Conservation (phyloP, 2,888 invertebrate genomes). For the Cryptocephalus moraei region DNA sequence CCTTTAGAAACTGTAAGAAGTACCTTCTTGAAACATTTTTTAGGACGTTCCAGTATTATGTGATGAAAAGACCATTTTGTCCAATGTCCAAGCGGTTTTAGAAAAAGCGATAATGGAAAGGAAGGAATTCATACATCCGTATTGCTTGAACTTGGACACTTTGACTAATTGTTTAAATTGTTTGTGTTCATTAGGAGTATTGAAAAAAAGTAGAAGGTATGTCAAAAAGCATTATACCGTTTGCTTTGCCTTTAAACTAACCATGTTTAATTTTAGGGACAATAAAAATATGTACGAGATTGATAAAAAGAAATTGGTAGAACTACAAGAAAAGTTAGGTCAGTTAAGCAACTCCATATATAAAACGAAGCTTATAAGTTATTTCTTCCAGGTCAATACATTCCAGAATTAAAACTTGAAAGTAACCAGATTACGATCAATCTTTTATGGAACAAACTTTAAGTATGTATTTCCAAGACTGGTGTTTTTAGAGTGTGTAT, state of each 20-base stretch:
- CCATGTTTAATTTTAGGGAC: constrained; percentile 13
- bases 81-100: constrained; percentile 47
- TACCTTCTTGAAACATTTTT: constrained; percentile 9
- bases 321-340: constrained; percentile 25
- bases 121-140: constrained; percentile 50
- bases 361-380: too few relatives aligned
- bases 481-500: too few relatives aligned
- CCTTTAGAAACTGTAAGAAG: not conserved
- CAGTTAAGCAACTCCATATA: constrained; percentile 9
- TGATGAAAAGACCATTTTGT: constrained; percentile 45
- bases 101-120: constrained; percentile 42
- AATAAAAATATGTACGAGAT: constrained; percentile 17
- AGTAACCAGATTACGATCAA: too few relatives aligned
- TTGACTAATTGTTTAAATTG: constrained; percentile 47
- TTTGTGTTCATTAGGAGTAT: constrained; percentile 37
- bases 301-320: constrained; percentile 14
- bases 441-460: too few relatives aligned
- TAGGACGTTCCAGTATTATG: constrained; percentile 23
- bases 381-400: too few relatives aligned
- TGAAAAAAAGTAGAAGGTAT: constrained; percentile 31
- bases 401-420: too few relatives aligned
- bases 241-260: not conserved
- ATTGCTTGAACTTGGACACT: constrained; percentile 62
- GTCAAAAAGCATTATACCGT: not conserved
- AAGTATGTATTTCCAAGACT: too few relatives aligned